phyloP scores from a whole-genome alignment of 2,888 invertebrate genomes.

The Theodoxus fluviatilis region DNA sequence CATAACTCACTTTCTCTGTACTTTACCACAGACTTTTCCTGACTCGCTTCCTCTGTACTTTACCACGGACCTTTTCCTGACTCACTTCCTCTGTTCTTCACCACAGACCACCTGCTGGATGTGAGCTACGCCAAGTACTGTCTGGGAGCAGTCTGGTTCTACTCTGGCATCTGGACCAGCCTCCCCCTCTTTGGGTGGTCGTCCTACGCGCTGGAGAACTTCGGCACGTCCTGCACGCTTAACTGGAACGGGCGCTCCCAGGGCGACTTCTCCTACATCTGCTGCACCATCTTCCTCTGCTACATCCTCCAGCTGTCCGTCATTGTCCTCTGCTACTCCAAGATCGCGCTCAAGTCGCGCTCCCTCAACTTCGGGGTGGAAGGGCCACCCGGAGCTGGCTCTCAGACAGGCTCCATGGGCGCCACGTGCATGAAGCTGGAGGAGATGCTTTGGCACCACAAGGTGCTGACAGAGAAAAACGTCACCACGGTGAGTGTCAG shows the following conservation, averaged over 20 bases:
- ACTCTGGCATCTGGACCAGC: slow-evolving; percentile 35
- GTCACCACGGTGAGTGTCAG: slow-evolving; percentile 31
- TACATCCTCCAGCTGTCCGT: slow-evolving; percentile 31
- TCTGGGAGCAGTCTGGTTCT: slow-evolving; percentile 28
- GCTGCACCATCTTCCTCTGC: slow-evolving; percentile 31
- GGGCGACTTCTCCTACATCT: slow-evolving; percentile 31
- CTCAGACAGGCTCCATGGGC: no score
- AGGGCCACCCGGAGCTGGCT: no score
- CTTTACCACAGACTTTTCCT: no score
- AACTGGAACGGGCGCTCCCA: slow-evolving; percentile 32
- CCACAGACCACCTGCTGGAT: slow-evolving; percentile 28
- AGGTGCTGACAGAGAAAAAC: slow-evolving; percentile 26
- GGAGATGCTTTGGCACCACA: slow-evolving; percentile 21
- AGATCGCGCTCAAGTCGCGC: slow-evolving; percentile 22
- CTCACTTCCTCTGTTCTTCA: no score
- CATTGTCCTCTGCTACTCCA: slow-evolving; percentile 34
- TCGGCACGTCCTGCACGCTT: slow-evolving; percentile 40
- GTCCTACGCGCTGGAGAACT: slow-evolving; percentile 38
- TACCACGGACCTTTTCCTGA: no score
- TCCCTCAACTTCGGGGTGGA: slow-evolving; percentile 6
- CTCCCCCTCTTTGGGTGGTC: slow-evolving; percentile 42
- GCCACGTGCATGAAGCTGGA: slow-evolving; percentile 18
- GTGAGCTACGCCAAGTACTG: slow-evolving; percentile 25
- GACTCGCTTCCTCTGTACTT: no score
- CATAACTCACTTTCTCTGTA: no score